Base-by-base conservation (phyloP, 2,888 invertebrate genomes). In the Stenolophus ochropezus region DNA sequence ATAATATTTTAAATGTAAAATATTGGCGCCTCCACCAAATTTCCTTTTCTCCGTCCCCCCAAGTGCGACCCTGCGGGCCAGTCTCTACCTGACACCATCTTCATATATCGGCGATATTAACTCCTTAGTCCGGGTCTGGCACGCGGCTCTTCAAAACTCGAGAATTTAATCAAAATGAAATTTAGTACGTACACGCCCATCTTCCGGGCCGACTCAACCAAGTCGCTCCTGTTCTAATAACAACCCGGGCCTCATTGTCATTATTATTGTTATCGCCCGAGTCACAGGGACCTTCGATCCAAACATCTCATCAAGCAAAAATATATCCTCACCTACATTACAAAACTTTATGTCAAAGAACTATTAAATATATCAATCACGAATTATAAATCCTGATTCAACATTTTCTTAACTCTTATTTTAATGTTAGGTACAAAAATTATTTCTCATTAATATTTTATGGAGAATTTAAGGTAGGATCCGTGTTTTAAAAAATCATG, bases 81-180 rank as follows among this genome's bases (percentile, higher is more conserved):
- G 16, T 18, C 47, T 27, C 25, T 16, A 80, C 58, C 27, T 56
- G 27, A 80, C 47, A 79, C 80, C 80, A 80, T 80, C 80, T 73
- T 80, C 80, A 80, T 80, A 80, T 80, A 80, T 80, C 80, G 80
- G 49, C 58, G 73, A 80, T 80, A 80, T 80, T 80, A 80, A 80
- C 80, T 80, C 47, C 16, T 20, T 2, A 49, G 73, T 49, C 16
- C 73, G 73, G 73, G 23, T 23, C 73, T 73, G 73, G 49, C 73
- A 73, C 47, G 58, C 61, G 61, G 20, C 77, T 61, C 77, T 77
- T 77, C 77, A 77, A 77, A 77, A 77, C 80, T 80, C 73, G 56
- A 80, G 80, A 80, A 80, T 80, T 80, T 80, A 80, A 80, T 80
- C 80, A 80, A 80, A 80, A 80, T 71, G 80, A 80, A 80, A 80